These are phyloP conservation scores for Cataglyphis cursor DNA, from an alignment of 2,888 invertebrate genomes.

Conservation along the genomic window DNA sequence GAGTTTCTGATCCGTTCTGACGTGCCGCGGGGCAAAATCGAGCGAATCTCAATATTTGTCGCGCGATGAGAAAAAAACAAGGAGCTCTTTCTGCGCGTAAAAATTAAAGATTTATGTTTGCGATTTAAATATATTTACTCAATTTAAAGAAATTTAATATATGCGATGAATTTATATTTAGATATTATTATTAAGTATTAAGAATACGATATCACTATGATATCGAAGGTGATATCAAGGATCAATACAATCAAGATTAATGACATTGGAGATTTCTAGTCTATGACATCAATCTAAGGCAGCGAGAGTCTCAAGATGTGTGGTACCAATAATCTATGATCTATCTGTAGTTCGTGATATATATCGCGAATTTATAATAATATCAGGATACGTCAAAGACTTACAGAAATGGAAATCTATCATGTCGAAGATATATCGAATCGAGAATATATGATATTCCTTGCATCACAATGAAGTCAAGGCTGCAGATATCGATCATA, in stretches of 20 bases:
- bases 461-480: not conserved
- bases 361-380: constrained; percentile 21
- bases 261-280: not conserved
- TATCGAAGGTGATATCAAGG: not conserved
- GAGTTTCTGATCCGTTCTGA: constrained; percentile 61
- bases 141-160: not conserved
- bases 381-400: not conserved
- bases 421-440: not conserved
- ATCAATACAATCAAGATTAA: constrained; percentile 15
- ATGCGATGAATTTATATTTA: not conserved
- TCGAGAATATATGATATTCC: constrained; percentile 11
- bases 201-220: not conserved
- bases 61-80: not conserved
- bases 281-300: not conserved
- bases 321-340: not conserved
- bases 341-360: constrained; percentile 7
- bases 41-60: constrained; percentile 15
- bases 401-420: constrained; percentile 4
- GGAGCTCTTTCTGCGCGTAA: not conserved
- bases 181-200: not conserved
- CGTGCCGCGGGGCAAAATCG: constrained; percentile 51
- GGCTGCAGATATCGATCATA: not conserved
- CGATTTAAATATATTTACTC: not conserved
- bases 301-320: not conserved
- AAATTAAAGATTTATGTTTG: not conserved